phyloP scores from a whole-genome alignment of 2,797 vertebrate genomes.

The Gobio occitaniae region DNA sequence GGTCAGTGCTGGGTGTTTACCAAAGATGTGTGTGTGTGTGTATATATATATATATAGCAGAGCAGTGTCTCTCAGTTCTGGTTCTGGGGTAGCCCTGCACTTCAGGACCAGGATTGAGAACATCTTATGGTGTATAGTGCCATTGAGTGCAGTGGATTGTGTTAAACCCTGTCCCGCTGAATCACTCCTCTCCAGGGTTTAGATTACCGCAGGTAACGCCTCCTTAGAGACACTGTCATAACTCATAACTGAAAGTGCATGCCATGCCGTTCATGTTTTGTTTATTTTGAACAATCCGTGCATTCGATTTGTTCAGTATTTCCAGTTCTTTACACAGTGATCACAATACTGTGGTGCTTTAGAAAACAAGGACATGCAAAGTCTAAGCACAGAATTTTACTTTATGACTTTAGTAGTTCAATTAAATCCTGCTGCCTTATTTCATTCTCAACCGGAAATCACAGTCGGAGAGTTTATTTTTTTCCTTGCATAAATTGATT shows the following conservation, averaged over 20 bases:
- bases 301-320: conserved; percentile 15
- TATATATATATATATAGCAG: neutral
- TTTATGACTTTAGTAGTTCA: neutral
- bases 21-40: neutral
- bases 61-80: neutral
- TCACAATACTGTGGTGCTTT: neutral
- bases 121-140: neutral
- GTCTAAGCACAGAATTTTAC: neutral
- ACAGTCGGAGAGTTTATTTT: neutral
- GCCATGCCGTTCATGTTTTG: conserved; percentile 6
- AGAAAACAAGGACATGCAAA: neutral
- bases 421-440: neutral
- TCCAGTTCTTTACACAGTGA: conserved; percentile 27
- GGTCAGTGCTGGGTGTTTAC: neutral
- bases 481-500: conserved; percentile 15
- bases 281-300: neutral
- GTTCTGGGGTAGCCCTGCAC: neutral
- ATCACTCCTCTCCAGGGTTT: conserved; percentile 27
- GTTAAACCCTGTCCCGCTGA: conserved; percentile 19
- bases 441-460: neutral
- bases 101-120: conserved; percentile 16
- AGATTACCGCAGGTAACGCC: conserved; percentile 28
- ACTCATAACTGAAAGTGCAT: conserved; percentile 17
- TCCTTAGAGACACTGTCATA: neutral
- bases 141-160: conserved; percentile 1